phyloP scores from a whole-genome alignment of 2,113 vertebrate species.

The Albula goreensis region DNA sequence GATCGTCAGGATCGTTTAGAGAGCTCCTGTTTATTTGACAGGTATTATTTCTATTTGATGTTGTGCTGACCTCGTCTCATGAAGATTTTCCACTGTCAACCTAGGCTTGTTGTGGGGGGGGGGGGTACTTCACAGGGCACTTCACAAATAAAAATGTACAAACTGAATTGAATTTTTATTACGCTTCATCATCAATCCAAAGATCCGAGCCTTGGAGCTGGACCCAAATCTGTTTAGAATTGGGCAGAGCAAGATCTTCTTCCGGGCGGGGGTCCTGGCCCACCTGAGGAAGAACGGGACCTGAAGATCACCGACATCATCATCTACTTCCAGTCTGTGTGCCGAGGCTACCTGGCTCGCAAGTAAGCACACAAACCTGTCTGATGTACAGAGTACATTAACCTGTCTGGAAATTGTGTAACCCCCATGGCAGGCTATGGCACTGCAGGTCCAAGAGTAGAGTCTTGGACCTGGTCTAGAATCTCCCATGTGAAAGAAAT shows the following conservation, averaged over 20 bases:
- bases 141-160: no score
- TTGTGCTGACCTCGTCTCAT: background rate
- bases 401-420: no score
- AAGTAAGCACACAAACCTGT: conserved; percentile 72
- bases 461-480: no score
- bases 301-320: conserved; percentile 98
- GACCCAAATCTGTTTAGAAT: conserved; percentile 96
- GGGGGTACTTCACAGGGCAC: no score
- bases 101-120: no score
- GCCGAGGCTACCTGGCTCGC: conserved; percentile 91
- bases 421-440: no score
- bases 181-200: background rate
- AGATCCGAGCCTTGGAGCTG: conserved; percentile 93
- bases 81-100: no score
- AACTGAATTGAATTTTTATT: no score
- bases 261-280: conserved; percentile 93
- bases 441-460: no score
- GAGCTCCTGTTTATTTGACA: background rate
- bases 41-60: background rate
- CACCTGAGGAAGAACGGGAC: conserved; percentile 93
- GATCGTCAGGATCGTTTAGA: background rate
- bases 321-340: conserved; percentile 97
- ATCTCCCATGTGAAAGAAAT: no score
- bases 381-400: background rate
- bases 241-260: conserved; percentile 98